Conservation (phyloP, 2,888 invertebrate genomes). For the Spisula subtruncata region DNA sequence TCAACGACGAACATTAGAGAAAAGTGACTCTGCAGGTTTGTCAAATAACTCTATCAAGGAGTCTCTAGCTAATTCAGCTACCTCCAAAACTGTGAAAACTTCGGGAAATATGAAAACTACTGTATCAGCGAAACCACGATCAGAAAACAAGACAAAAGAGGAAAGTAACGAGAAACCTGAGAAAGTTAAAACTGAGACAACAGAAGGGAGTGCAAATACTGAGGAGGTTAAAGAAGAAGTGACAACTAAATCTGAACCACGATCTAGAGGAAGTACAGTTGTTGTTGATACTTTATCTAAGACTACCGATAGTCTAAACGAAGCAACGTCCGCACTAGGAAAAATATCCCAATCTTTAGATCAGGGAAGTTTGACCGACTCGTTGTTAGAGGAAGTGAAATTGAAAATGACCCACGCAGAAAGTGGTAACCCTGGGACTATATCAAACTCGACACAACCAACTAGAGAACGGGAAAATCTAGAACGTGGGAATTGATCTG, state of each 20-base stretch:
- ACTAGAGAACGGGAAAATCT: slow-evolving; percentile 61
- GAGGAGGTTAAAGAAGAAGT: neutral
- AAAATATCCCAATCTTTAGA: slow-evolving; percentile 56
- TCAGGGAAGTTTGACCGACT: slow-evolving; percentile 68
- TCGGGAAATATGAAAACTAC: slow-evolving; percentile 34
- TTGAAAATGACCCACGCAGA: slow-evolving; percentile 80
- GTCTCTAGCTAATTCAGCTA: slow-evolving; percentile 14
- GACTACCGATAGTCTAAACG: slow-evolving; percentile 65
- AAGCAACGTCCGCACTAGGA: slow-evolving; percentile 65
- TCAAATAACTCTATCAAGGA: slow-evolving; percentile 41
- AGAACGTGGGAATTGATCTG: slow-evolving; percentile 61
- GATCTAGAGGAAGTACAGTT: slow-evolving; percentile 40
- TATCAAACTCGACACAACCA: slow-evolving; percentile 35
- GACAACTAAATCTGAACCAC: slow-evolving; percentile 40
- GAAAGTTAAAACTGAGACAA: neutral
- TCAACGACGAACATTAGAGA: slow-evolving; percentile 48
- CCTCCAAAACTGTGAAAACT: slow-evolving; percentile 26
- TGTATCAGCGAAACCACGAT: slow-evolving; percentile 20
- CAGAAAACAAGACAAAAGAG: slow-evolving; percentile 24
- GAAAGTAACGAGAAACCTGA: slow-evolving; percentile 28
- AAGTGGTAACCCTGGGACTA: slow-evolving; percentile 16
- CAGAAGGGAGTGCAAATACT: neutral
- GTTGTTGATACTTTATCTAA: slow-evolving; percentile 61
- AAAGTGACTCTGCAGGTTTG: slow-evolving; percentile 47
- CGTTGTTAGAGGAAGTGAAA: slow-evolving; percentile 71